Evolutionary conservation across 1,140 invertebrate species (phyloP).

Genomic region (Trypoxylus dichotomus): DNA sequence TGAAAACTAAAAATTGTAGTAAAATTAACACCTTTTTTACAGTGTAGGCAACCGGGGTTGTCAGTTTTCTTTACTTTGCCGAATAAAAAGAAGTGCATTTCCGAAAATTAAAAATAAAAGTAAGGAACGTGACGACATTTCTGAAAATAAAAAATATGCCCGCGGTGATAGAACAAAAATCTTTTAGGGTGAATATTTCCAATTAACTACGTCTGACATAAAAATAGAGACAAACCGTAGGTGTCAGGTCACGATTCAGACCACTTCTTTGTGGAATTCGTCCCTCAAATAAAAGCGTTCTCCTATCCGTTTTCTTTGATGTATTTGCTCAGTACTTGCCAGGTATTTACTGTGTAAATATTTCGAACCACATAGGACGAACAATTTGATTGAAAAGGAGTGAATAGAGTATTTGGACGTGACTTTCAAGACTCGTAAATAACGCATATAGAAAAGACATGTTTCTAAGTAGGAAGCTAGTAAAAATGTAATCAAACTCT

Average conservation of each 20-base stretch:
- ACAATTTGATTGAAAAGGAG: not conserved
- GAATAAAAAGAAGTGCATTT: too few relatives aligned
- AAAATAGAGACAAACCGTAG: not conserved
- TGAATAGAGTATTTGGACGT: not conserved
- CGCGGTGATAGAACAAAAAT: not conserved
- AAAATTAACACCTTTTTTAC: too few relatives aligned
- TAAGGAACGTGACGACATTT: too few relatives aligned
- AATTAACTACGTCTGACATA: not conserved
- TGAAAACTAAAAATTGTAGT: too few relatives aligned
- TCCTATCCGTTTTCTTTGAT: not conserved
- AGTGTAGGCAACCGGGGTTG: too few relatives aligned
- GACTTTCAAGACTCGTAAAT: too few relatives aligned
- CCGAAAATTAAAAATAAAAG: too few relatives aligned
- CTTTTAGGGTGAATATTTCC: not conserved
- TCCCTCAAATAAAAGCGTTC: not conserved
- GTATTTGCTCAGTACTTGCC: not conserved
- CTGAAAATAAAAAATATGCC: too few relatives aligned
- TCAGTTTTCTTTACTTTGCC: too few relatives aligned
- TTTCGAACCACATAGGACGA: not conserved
- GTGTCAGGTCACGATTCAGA: not conserved
- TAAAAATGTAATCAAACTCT: too few relatives aligned
- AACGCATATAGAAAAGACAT: too few relatives aligned
- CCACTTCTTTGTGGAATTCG: constrained; percentile 1
- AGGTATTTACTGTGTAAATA: constrained; percentile 9
- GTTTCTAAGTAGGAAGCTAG: too few relatives aligned